These are phyloP conservation scores for Salmo trutta DNA, from an alignment of 2,797 vertebrate genomes.

Conservation along the genomic window DNA sequence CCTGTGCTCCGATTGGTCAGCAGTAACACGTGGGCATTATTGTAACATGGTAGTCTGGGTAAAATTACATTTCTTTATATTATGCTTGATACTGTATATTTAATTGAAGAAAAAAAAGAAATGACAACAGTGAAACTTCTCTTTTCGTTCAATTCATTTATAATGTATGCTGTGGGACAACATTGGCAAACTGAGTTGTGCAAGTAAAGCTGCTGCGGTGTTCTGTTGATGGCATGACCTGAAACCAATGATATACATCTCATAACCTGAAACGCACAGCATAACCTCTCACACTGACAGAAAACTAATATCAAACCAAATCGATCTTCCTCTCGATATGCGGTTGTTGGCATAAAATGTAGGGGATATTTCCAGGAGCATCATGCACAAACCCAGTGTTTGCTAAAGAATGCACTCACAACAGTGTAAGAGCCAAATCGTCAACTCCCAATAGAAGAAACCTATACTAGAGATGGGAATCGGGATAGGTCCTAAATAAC, in stretches of 20 bases:
- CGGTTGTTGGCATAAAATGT: slow-evolving; percentile 42
- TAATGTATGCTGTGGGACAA: slow-evolving; percentile 65
- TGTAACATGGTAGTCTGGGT: slow-evolving; percentile 51
- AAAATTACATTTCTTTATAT: slow-evolving; percentile 28
- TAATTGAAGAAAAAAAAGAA: neutral
- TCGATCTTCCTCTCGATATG: slow-evolving; percentile 20
- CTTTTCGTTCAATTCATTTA: slow-evolving; percentile 50
- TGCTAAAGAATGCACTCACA: no score
- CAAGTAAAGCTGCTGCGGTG: slow-evolving; percentile 54
- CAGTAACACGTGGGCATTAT: slow-evolving; percentile 50
- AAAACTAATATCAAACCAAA: slow-evolving; percentile 14
- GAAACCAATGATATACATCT: slow-evolving; percentile 31
- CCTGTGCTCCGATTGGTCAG: slow-evolving; percentile 61
- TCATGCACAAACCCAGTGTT: slow-evolving; percentile 1
- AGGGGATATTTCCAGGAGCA: slow-evolving; percentile 12
- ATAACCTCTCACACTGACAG: slow-evolving; percentile 31
- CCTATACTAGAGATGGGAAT: neutral
- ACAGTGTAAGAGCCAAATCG: neutral
- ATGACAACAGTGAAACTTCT: neutral
- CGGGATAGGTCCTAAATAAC: neutral
- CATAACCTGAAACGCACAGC: slow-evolving; percentile 23
- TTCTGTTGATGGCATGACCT: slow-evolving; percentile 48
- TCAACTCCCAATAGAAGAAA: neutral
- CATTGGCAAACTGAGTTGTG: slow-evolving; percentile 72
- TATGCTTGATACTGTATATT: neutral